Base-by-base conservation (phyloP, 2,888 invertebrate genomes). In the Amblyteles armatorius region DNA sequence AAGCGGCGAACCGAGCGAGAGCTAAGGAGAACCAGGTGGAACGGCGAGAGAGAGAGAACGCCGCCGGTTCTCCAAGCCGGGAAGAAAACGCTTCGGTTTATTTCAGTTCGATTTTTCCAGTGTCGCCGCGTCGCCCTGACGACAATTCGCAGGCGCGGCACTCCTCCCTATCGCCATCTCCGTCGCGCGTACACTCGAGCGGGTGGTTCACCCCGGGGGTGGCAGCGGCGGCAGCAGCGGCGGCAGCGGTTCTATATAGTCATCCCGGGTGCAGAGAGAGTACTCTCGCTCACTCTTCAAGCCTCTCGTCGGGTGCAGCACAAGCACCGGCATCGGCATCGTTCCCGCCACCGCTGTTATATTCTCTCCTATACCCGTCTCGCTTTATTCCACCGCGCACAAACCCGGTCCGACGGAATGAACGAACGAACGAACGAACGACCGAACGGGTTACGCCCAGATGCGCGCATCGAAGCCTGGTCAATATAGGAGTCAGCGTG, bases 381-480 rank as follows among this genome's bases (percentile, higher is more conserved):
- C 86, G 85, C 80, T 86, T 83, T 84, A 79, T 85, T 87, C 87
- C 86, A 81, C 67, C 86, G 83, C 87, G 82, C 86, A 82, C 79
- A 81, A 57, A 69, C 48, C 69, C 83, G 63, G 84, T 85, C 87
- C 82, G 82, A 88, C 87, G 85, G 81, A 76, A 78, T 40, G 86
- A 88, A 83, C 85, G 82, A 86, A 86, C 86, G 87, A 86, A 79
- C 80, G 88, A 84, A 87, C 89, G 88, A 88, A 87, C 87, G 88
- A 91, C 90, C 91, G 91, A 93, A 93, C 92, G 92, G 94, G 94
- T 93, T 93, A 94, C 94, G 94, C 94, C 94, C 94, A 94, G 94
- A 93, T 94, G 93, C 94, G 93, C 94, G 92, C 94, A 94, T 94
- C 94, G 93, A 94, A 93, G 89, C 90, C 94, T 93, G 94, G 94